Evolutionary conservation across 1,140 invertebrate species (phyloP).

Genomic region (Trichoplusia ni): DNA sequence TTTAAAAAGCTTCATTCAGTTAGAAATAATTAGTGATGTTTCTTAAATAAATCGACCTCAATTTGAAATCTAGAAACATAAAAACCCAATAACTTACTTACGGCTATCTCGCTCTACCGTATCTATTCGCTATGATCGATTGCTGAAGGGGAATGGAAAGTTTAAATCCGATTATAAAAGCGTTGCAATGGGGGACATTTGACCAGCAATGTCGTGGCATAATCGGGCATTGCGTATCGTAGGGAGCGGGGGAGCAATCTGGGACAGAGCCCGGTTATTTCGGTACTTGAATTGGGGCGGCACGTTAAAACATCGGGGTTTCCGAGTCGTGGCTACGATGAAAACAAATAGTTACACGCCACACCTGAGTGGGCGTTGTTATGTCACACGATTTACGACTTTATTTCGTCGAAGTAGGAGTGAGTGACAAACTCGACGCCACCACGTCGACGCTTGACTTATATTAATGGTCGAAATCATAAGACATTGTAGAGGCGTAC

Average conservation of each 20-base stretch:
- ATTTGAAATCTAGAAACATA: neutral
- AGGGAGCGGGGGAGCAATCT: constrained; percentile 54
- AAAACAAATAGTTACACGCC: constrained; percentile 56
- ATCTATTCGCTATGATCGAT: constrained; percentile 3
- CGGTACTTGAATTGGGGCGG: constrained; percentile 68
- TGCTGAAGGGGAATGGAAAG: constrained; percentile 20
- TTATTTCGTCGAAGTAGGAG: constrained; percentile 33
- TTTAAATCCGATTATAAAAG: constrained; percentile 15
- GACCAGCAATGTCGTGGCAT: constrained; percentile 22
- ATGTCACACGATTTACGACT: constrained; percentile 30
- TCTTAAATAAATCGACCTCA: neutral
- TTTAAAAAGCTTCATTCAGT: too few species aligned
- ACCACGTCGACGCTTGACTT: constrained; percentile 32
- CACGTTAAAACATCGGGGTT: constrained; percentile 70
- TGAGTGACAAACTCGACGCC: constrained; percentile 31
- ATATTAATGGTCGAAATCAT: constrained; percentile 36
- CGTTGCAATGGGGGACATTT: constrained; percentile 21
- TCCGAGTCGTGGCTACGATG: constrained; percentile 50
- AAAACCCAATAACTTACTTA: constrained; percentile 13
- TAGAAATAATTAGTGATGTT: too few species aligned
- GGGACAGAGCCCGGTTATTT: constrained; percentile 73
- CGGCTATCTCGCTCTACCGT: constrained; percentile 9
- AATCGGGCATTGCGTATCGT: constrained; percentile 44
- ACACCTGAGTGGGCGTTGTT: constrained; percentile 51
- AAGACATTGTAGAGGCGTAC: constrained; percentile 20